phyloP scores from a whole-genome alignment of 2,113 vertebrate species.

The Limanda limanda region DNA sequence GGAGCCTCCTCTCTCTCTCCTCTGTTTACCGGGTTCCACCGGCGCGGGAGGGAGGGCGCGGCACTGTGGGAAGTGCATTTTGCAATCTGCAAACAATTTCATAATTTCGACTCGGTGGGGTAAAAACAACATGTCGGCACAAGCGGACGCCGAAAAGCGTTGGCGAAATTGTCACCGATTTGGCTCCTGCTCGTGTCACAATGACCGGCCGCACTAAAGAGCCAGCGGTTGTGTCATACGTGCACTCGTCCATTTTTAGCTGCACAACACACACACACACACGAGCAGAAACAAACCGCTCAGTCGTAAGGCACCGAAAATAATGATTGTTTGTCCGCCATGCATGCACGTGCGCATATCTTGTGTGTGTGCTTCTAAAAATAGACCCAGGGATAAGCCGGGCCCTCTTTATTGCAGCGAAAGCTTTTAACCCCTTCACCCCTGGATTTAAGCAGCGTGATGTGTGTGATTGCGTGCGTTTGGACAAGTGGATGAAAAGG shows the following conservation, averaged over 20 bases:
- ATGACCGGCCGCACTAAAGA: constrained; percentile 21
- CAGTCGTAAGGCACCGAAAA: constrained; percentile 62
- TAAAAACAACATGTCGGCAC: constrained; percentile 50
- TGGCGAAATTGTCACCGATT: constrained; percentile 51
- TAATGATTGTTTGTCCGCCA: constrained; percentile 71
- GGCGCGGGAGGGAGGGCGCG: constrained; percentile 31
- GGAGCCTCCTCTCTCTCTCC: constrained; percentile 28
- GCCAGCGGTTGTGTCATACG: constrained; percentile 35
- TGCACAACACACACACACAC: background rate
- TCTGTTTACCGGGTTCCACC: constrained; percentile 13
- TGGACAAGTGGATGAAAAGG: constrained; percentile 38
- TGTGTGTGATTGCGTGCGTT: constrained; percentile 40
- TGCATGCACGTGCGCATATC: constrained; percentile 65
- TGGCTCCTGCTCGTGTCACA: constrained; percentile 43
- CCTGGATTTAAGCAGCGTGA: constrained; percentile 45
- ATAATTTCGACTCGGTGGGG: constrained; percentile 33
- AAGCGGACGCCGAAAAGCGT: constrained; percentile 37
- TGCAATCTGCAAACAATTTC: constrained; percentile 58
- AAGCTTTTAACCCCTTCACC: constrained; percentile 79
- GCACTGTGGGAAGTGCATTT: constrained; percentile 54
- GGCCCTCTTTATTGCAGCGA: constrained; percentile 77
- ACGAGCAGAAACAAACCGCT: constrained; percentile 34
- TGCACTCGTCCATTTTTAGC: constrained; percentile 55
- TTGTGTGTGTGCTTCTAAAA: constrained; percentile 71
- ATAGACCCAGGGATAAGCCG: constrained; percentile 76